Percentiles rank a stretch among this genome's conserved stretches.
phyloP scores from a whole-genome alignment of 2,888 invertebrate genomes.

The Meteorus cinctellus region DNA sequence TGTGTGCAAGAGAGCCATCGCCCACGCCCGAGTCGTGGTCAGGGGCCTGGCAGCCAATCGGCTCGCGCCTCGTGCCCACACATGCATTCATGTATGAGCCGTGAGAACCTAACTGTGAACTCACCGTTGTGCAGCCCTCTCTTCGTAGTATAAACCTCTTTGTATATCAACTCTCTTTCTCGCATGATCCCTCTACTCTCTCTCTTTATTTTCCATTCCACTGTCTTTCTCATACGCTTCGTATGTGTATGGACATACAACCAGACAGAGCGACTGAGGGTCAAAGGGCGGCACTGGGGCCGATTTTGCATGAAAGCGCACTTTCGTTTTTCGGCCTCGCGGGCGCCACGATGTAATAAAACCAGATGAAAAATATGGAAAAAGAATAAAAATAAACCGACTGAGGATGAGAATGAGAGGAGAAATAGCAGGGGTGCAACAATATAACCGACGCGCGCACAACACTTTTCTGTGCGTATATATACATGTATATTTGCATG shows the following conservation, averaged over 20 bases:
- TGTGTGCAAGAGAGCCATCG: slow-evolving; percentile 31
- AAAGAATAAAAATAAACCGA: neutral
- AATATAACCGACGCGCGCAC: neutral
- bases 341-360: slow-evolving; percentile 41
- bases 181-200: slow-evolving; percentile 4
- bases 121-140: slow-evolving; percentile 59
- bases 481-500: neutral
- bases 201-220: slow-evolving; percentile 16
- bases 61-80: slow-evolving; percentile 54
- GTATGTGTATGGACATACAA: slow-evolving; percentile 36
- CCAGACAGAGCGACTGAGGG: slow-evolving; percentile 60
- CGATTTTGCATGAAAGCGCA: slow-evolving; percentile 58
- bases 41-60: slow-evolving; percentile 53
- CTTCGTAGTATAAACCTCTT: slow-evolving; percentile 30
- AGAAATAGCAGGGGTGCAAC: neutral
- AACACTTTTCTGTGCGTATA: neutral
- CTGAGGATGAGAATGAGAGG: slow-evolving; percentile 3
- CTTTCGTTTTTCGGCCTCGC: slow-evolving; percentile 52
- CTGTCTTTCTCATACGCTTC: neutral
- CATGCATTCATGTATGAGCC: slow-evolving; percentile 66
- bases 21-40: slow-evolving; percentile 52
- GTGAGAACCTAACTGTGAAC: slow-evolving; percentile 72
- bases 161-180: slow-evolving; percentile 29
- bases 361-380: slow-evolving; percentile 25
- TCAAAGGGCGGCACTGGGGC: slow-evolving; percentile 63